Evolutionary conservation across 2,888 invertebrate species (phyloP).

Genomic region (Disparrhopalites patrizii): DNA sequence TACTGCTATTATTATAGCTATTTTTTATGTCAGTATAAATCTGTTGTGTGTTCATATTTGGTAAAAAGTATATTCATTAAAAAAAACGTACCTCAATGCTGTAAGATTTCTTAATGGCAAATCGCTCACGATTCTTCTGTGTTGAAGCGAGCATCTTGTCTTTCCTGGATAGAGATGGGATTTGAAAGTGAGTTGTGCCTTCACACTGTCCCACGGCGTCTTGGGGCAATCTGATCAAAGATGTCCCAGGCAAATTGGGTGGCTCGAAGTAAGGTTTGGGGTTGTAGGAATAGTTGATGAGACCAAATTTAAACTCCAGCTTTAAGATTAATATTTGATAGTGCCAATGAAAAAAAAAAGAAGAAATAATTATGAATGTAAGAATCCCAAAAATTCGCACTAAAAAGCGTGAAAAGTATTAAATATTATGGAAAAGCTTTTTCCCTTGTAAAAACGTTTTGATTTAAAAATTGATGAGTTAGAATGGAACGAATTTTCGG

Average conservation of each 20-base stretch:
- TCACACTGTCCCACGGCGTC: slow-evolving; percentile 22
- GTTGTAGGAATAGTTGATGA: slow-evolving; percentile 47
- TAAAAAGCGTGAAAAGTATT: no score
- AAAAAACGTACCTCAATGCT: slow-evolving; percentile 89
- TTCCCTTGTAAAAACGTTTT: no score
- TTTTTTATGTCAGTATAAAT: no score
- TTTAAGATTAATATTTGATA: slow-evolving; percentile 22
- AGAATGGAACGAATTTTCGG: no score
- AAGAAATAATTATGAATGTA: not conserved
- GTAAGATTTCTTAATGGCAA: slow-evolving; percentile 95
- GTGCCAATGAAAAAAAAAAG: not conserved
- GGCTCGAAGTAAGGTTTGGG: slow-evolving; percentile 42
- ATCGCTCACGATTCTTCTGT: slow-evolving; percentile 92
- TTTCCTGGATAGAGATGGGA: not conserved
- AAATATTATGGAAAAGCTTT: no score
- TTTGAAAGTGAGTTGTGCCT: slow-evolving; percentile 10
- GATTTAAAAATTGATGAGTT: no score
- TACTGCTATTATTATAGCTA: no score
- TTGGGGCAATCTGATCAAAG: slow-evolving; percentile 13
- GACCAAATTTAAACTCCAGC: slow-evolving; percentile 49
- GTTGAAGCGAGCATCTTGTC: slow-evolving; percentile 76
- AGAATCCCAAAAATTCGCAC: no score
- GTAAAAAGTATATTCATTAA: no score
- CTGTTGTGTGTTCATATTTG: no score
- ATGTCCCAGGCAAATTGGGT: slow-evolving; percentile 24